Conservation (phyloP, 2,888 invertebrate species). For the Stenchaetothrips biformis region DNA sequence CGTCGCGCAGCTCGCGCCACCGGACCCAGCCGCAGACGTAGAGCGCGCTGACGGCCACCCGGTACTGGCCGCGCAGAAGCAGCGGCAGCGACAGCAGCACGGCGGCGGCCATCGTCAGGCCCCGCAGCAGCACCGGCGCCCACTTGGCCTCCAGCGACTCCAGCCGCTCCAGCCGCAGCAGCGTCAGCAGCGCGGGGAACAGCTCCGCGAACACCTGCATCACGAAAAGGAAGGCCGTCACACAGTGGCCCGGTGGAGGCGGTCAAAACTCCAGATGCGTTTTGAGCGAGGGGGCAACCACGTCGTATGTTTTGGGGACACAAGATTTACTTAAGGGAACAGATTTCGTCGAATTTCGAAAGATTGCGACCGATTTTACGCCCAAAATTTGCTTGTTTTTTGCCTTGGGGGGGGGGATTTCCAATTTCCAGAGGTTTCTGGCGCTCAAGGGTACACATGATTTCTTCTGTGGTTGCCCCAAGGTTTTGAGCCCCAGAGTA, state of each 20-base stretch:
- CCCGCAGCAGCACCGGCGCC: conserved; percentile 60
- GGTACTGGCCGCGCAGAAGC: conserved; percentile 54
- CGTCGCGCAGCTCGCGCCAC: conserved; percentile 55
- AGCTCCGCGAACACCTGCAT: conserved; percentile 55
- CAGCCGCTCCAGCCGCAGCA: conserved; percentile 57
- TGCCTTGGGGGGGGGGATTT: not conserved
- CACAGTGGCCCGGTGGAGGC: too few species aligned
- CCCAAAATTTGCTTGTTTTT: too few species aligned
- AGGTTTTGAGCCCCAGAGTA: too few species aligned
- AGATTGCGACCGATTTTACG: too few species aligned
- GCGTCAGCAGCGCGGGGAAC: conserved; percentile 55
- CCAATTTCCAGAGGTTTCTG: too few species aligned
- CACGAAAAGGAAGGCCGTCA: too few species aligned
- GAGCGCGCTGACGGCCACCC: conserved; percentile 54
- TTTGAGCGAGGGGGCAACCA: not conserved
- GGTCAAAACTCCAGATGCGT: not conserved
- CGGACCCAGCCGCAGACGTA: conserved; percentile 64
- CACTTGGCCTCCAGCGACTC: conserved; percentile 69
- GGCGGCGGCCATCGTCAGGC: conserved; percentile 56
- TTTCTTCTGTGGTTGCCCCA: too few species aligned
- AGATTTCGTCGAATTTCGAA: too few species aligned
- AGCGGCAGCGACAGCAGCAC: conserved; percentile 53
- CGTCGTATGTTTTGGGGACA: too few species aligned
- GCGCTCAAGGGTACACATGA: too few species aligned
- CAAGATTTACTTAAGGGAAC: too few species aligned